Evolutionary conservation across 1,140 invertebrate genomes (phyloP), one percentile per base, ranked within the genome.

Genomic region (Heliconius eleuchia): DNA sequence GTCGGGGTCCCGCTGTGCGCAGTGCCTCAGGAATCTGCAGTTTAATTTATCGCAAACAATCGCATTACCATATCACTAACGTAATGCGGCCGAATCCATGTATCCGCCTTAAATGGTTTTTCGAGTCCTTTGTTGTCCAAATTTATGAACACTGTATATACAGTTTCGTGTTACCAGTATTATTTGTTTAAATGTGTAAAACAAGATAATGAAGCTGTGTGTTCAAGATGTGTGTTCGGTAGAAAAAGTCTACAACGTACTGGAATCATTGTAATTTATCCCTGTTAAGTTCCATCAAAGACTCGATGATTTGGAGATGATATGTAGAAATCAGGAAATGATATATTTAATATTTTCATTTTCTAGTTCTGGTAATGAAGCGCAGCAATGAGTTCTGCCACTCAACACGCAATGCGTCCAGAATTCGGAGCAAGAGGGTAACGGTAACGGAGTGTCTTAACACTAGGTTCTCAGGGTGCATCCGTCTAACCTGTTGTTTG

Each of bases 11-110:
- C 87, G 91, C 92, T 90, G 92, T 71, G 91, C 81, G 84, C 81
- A 77, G 79, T 77, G 84, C 83, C 82, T 85, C 85, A 81, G 84
- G 87, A 83, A 85, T 87, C 84, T 83, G 83, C 85, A 84, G 85
- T 89, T 92, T 94, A 92, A 94, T 93, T 93, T 93, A 94, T 94
- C 88, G 91, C 88, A 88, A 92, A 93, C 91, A 92, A 93, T 93
- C 91, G 92, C 90, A 94, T 94, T 94, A 94, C 90, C 92, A 94
- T 94, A 94, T 91, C 90, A 90, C 89, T 90, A 92, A 91, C 87
- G 87, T 91, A 91, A 92, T 88, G 89, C 88, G 85, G 87, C 86
- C 84, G 88, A 86, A 92, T 89, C 86, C 87, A 87, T 83, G 84
- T 89, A 86, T 91, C 84, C 83, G 81, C 91, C 91, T 92, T 94